Base-by-base conservation (phyloP, 2,113 vertebrate genomes). In the Myrmecobius fasciatus region DNA sequence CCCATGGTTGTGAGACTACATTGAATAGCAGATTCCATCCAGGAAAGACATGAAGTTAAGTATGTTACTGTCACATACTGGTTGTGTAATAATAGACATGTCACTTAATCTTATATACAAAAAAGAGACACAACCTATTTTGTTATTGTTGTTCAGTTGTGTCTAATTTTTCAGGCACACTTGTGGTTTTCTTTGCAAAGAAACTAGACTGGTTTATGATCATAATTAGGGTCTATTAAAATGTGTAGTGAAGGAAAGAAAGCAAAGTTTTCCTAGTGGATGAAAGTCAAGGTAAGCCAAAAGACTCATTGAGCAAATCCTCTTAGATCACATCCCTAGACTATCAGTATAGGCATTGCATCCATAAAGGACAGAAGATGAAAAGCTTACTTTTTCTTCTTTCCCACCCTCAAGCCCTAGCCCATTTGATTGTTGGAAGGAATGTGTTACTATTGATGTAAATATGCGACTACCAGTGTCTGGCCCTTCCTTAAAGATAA, bases 391-490 rank as follows among this genome's bases (percentile, higher is more conserved):
- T 75, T 75, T 20, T 75, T 36, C 31, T 75, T 36, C 4, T n/a
- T 31, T 2, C 60, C 28, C 0, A 6, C 4, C 1, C 36, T 12
- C 12, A n/a, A n/a, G 0, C 1, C 60, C 20, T 12, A 75, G 4
- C 14, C n/a, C 36, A n/a, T 14, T n/a, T n/a, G 1, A 14, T 31
- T 75, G 12, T 75, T n/a, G 12, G 31, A 75, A n/a, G 36, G 10
- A 10, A 75, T 75, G 36, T 75, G 14, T 75, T 17, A n/a, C 14
- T 36, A 75, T n/a, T 75, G 60, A 36, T n/a, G 36, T 17, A 67
- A 36, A 67, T 67, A 36, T 67, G 11, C 2, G 12, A 36, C 31
- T 67, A 31, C 31, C 60, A 67, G 14, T 6, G 14, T 6, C 12
- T n/a, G 12, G n/a, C 14, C 31, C 60, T 36, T n/a, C 31, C 17